phyloP scores from a whole-genome alignment of 2,797 vertebrate genomes.

The Microcaecilia unicolor region DNA sequence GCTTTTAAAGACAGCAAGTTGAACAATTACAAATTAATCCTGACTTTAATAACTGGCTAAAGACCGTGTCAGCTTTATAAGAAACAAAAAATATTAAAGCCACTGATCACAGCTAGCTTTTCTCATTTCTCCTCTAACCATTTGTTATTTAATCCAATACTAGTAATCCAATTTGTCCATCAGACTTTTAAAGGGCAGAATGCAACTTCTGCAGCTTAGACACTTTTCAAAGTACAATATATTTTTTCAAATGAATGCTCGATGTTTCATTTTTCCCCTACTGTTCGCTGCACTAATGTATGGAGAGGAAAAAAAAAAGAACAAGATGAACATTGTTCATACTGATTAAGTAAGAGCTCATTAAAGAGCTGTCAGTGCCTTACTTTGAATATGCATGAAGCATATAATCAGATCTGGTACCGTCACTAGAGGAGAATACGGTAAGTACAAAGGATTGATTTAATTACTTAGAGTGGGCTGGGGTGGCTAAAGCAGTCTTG shows the following conservation, averaged over 20 bases:
- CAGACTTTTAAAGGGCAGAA: slow-evolving; percentile 84
- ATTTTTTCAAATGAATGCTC: slow-evolving; percentile 76
- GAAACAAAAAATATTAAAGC: slow-evolving; percentile 83
- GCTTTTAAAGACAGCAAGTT: slow-evolving; percentile 70
- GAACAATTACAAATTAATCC: slow-evolving; percentile 96
- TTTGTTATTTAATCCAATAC: slow-evolving; percentile 97
- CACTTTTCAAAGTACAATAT: slow-evolving; percentile 82
- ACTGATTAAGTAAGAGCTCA: slow-evolving; percentile 96
- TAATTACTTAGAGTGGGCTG: slow-evolving; percentile 94
- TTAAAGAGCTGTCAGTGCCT: slow-evolving; percentile 90
- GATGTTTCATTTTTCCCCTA: slow-evolving; percentile 71
- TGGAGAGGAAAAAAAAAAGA: slow-evolving; percentile 61
- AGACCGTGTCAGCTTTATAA: slow-evolving; percentile 79
- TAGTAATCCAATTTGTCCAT: slow-evolving; percentile 98
- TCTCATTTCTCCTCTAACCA: slow-evolving; percentile 88
- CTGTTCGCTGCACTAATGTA: slow-evolving; percentile 73
- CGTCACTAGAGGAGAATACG: slow-evolving; percentile 75
- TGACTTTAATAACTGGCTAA: slow-evolving; percentile 95
- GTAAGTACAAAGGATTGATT: slow-evolving; percentile 93
- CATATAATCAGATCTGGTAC: slow-evolving; percentile 86
- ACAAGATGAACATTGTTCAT: slow-evolving; percentile 96
- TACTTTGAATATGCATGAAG: slow-evolving; percentile 96
- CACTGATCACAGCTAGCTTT: slow-evolving; percentile 82
- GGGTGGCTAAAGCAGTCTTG: slow-evolving; percentile 80
- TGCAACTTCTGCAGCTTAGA: slow-evolving; percentile 81